phyloP scores from a whole-genome alignment of 2,797 vertebrate genomes.

The Cottoperca gobio region DNA sequence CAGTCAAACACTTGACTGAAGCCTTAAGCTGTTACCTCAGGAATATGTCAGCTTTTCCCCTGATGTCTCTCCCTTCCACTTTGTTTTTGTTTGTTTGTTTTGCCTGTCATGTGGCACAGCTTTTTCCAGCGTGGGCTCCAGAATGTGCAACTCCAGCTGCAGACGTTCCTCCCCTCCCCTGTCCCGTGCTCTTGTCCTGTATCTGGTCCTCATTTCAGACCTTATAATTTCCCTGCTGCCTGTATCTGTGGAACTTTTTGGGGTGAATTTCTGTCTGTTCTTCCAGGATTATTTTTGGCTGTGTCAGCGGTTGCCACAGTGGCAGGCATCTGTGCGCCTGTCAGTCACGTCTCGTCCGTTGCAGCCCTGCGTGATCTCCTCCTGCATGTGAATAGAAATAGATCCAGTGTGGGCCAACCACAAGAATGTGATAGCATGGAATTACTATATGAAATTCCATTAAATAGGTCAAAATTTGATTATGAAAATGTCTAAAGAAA shows the following conservation, averaged over 20 bases:
- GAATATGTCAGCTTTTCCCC: constrained; percentile 36
- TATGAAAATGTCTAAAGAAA: constrained; percentile 8
- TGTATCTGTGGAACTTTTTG: constrained; percentile 55
- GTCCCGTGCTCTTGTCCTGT: constrained; percentile 37
- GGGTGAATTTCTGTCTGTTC: constrained; percentile 38
- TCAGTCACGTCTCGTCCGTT: constrained; percentile 57
- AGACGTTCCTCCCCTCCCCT: constrained; percentile 11
- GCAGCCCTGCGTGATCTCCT: constrained; percentile 28
- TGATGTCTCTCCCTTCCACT: constrained; percentile 8
- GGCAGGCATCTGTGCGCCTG: constrained; percentile 64
- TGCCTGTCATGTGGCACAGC: constrained; percentile 47
- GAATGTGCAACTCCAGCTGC: constrained; percentile 17
- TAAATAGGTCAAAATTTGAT: background rate
- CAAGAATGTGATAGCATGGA: constrained; percentile 20
- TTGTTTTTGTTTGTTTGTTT: constrained; percentile 63
- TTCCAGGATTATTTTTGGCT: constrained; percentile 62
- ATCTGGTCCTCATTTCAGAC: constrained; percentile 76
- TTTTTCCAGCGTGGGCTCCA: constrained; percentile 54
- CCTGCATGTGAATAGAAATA: constrained; percentile 44
- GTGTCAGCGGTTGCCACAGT: constrained; percentile 71
- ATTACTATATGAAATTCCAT: constrained; percentile 6
- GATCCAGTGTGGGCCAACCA: constrained; percentile 8
- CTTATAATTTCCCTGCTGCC: constrained; percentile 67
- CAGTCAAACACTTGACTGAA: constrained; percentile 57
- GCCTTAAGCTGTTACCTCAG: constrained; percentile 50